phyloP scores from a whole-genome alignment of 2,888 invertebrate genomes.

The Kryphioiulus occultus region DNA sequence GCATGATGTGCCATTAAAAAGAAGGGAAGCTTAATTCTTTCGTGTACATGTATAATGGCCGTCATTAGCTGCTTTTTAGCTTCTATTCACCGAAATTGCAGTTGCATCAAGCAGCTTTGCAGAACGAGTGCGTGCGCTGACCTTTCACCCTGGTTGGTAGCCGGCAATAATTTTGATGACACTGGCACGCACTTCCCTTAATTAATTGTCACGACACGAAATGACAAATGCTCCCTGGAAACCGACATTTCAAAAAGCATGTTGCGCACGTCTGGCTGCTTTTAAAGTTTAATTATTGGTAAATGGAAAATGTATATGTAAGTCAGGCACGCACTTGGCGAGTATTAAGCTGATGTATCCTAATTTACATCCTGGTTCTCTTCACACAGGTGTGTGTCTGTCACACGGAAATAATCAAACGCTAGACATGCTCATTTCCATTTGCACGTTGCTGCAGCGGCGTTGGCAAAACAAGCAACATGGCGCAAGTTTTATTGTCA shows the following conservation, averaged over 20 bases:
- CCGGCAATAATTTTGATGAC: conserved; percentile 3
- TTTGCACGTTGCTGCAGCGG: not conserved
- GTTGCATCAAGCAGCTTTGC: not conserved
- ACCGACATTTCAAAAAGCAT: not conserved
- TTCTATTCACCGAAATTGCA: not conserved
- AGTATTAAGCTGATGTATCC: not conserved
- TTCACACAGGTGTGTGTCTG: not conserved
- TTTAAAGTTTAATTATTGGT: conserved; percentile 20
- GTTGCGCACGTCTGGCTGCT: not conserved
- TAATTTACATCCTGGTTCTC: conserved; percentile 33
- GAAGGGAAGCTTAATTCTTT: not conserved
- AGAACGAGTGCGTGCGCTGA: not conserved
- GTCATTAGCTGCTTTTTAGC: conserved; percentile 35
- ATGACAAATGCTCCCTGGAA: conserved; percentile 13
- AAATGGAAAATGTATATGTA: conserved; percentile 8
- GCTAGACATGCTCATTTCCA: not conserved
- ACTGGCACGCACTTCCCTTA: conserved; percentile 2
- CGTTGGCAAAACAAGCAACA: too few relatives aligned
- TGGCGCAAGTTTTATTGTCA: too few relatives aligned
- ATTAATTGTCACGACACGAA: conserved; percentile 6
- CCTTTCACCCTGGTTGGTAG: conserved; percentile 19
- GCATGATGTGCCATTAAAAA: not conserved
- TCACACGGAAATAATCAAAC: not conserved
- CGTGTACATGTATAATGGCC: not conserved
- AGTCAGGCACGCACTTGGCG: not conserved